Percentiles rank a stretch among this genome's conserved stretches.
These are phyloP conservation scores for Eueremaeus valkanovi DNA, from an alignment of 2,888 invertebrate genomes.

Conservation along the genomic window DNA sequence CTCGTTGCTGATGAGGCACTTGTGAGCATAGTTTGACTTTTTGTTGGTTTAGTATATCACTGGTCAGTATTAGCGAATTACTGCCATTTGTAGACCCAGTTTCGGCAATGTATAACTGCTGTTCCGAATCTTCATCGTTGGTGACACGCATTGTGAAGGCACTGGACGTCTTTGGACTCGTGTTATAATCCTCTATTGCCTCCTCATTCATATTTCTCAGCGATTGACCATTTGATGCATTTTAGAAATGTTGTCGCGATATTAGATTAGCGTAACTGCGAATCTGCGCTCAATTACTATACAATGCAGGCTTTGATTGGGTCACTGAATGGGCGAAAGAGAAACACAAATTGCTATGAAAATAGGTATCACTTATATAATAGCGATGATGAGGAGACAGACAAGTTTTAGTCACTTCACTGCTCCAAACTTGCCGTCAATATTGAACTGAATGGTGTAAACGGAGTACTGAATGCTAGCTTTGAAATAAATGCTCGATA, in stretches of 20 bases:
- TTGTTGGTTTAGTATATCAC: slow-evolving; percentile 4
- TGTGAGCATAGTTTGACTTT: slow-evolving; percentile 10
- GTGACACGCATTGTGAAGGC: slow-evolving; percentile 17
- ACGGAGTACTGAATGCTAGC: background rate
- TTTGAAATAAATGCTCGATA: slow-evolving; percentile 1
- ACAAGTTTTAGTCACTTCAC: slow-evolving; percentile 7
- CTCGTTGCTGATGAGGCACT: slow-evolving; percentile 5
- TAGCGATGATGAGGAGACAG: slow-evolving; percentile 8
- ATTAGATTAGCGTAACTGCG: background rate
- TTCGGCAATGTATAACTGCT: slow-evolving; percentile 2
- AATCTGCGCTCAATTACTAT: background rate
- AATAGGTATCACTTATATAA: slow-evolving; percentile 11
- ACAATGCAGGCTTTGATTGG: background rate
- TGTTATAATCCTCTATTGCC: background rate
- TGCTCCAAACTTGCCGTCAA: slow-evolving; percentile 14
- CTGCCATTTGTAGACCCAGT: slow-evolving; percentile 10
- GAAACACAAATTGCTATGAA: background rate
- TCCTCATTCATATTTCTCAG: slow-evolving; percentile 20
- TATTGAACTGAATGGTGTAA: slow-evolving; percentile 14
- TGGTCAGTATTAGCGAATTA: slow-evolving; percentile 7
- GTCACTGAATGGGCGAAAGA: background rate
- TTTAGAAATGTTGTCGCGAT: background rate
- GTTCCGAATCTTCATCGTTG: slow-evolving; percentile 18
- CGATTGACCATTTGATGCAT: slow-evolving; percentile 9
- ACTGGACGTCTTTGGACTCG: slow-evolving; percentile 13